These are phyloP conservation scores for Hydrotaea diabolus DNA, from an alignment of 2,888 invertebrate genomes.

Conservation along the genomic window DNA sequence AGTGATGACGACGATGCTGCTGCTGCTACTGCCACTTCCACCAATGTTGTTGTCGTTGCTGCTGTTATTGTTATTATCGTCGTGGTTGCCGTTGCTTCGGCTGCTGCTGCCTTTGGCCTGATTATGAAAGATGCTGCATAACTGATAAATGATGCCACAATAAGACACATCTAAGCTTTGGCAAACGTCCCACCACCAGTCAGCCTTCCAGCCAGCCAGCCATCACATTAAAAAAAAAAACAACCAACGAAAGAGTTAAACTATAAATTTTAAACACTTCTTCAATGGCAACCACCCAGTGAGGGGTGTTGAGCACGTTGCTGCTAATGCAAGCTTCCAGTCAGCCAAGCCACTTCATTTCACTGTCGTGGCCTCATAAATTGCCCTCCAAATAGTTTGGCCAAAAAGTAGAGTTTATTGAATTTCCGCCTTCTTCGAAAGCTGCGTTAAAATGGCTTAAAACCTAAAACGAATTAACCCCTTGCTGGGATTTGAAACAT, in stretches of 20 bases:
- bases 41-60: neutral
- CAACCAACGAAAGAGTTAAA: slow-evolving; percentile 55
- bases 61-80: neutral
- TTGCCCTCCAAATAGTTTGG: slow-evolving; percentile 56
- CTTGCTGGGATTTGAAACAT: slow-evolving; percentile 72
- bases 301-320: slow-evolving; percentile 32
- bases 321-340: neutral
- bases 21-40: slow-evolving; percentile 11
- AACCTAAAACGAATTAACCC: slow-evolving; percentile 75
- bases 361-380: slow-evolving; percentile 29
- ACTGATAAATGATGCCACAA: slow-evolving; percentile 78
- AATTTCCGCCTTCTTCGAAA: slow-evolving; percentile 60
- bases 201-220: slow-evolving; percentile 30
- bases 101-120: slow-evolving; percentile 71
- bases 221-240: slow-evolving; percentile 34
- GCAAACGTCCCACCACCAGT: slow-evolving; percentile 49
- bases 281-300: slow-evolving; percentile 17
- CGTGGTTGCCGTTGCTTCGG: neutral
- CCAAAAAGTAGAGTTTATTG: slow-evolving; percentile 56
- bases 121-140: slow-evolving; percentile 80
- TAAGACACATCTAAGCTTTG: slow-evolving; percentile 67
- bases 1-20: slow-evolving; percentile 1
- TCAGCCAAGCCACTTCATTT: neutral
- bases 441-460: slow-evolving; percentile 68
- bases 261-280: slow-evolving; percentile 56